Base-by-base conservation (phyloP, 2,888 invertebrate genomes). In the Phengaris alcon region DNA sequence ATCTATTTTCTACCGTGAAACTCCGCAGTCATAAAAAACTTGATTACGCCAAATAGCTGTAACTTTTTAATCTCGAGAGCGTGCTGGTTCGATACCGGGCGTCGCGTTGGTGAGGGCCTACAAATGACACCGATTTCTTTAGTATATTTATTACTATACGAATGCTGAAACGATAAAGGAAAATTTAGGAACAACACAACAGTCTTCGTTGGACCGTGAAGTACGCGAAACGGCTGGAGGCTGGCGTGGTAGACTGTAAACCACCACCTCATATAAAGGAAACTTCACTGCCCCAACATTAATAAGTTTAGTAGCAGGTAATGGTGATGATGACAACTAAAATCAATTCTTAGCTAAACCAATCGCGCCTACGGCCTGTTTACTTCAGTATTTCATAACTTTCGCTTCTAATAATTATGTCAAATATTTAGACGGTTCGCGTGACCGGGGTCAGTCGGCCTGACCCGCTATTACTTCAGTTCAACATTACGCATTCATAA, bases 401-500 rank as follows among this genome's bases (percentile, higher is more conserved):
- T 72, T 52, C 52, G 22, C 54, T 72, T 52, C 54, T 54, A 54
- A 72, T 72, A 72, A 72, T 72, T 72, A 72, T 72, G 72, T 72
- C 72, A 72, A 72, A 72, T 72, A 72, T 72, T 72, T 72, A 52
- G 72, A 72, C 72, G 54, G 72, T 22, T 72, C 72, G 72, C 72
- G 72, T 72, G 72, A 54, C 52, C 35, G 72, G 13, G 72, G 72
- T 54, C 72, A 72, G 35, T 35, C 52, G 52, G 52, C 52, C 52
- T 70, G 70, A 70, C 70, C 70, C 52, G 51, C 72, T 54, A 54
- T 72, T 35, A 72, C 52, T 72, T 44, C 54, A 72, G 72, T 72
- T 54, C 52, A 52, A 72, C 72, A 72, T 72, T 72, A 72, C 72
- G 54, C 70, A 22, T 35, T 70, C 54, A 35, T 72, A 72, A 72